Evolutionary conservation across 2,888 invertebrate species (phyloP).

Genomic region (Altica lythri): DNA sequence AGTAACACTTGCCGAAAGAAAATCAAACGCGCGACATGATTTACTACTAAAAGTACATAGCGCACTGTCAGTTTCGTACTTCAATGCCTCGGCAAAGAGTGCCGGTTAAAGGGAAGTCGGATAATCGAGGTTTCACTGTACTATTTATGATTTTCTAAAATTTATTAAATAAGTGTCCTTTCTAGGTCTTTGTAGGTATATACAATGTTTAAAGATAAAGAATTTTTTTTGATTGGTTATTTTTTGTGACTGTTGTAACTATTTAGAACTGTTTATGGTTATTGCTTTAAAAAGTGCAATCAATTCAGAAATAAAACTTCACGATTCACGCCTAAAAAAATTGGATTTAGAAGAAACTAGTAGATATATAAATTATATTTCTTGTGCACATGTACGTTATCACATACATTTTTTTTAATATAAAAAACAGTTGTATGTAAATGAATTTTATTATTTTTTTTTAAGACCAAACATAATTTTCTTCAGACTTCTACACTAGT

Average conservation of each 20-base stretch:
- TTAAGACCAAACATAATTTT: constrained; percentile 37
- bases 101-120: too few relatives aligned
- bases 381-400: constrained; percentile 43
- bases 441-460: constrained; percentile 41
- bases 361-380: constrained; percentile 35
- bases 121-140: too few relatives aligned
- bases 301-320: constrained; percentile 38
- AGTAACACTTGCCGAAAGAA: too few relatives aligned
- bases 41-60: too few relatives aligned
- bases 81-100: too few relatives aligned
- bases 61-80: too few relatives aligned
- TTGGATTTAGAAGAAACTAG: constrained; percentile 33
- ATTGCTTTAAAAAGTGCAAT: constrained; percentile 52
- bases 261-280: constrained; percentile 47
- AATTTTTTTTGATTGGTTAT: constrained; percentile 8
- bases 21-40: too few relatives aligned
- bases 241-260: constrained; percentile 28
- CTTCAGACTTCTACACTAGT: constrained; percentile 44
- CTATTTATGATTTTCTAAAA: too few relatives aligned
- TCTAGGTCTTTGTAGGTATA: too few relatives aligned
- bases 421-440: constrained; percentile 40
- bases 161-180: too few relatives aligned
- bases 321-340: constrained; percentile 35
- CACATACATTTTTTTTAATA: constrained; percentile 39
- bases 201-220: background rate